Percentiles rank a stretch among this genome's conserved stretches.
These are phyloP conservation scores for Lampris incognitus DNA, from an alignment of 2,113 vertebrate genomes.

Conservation along the genomic window DNA sequence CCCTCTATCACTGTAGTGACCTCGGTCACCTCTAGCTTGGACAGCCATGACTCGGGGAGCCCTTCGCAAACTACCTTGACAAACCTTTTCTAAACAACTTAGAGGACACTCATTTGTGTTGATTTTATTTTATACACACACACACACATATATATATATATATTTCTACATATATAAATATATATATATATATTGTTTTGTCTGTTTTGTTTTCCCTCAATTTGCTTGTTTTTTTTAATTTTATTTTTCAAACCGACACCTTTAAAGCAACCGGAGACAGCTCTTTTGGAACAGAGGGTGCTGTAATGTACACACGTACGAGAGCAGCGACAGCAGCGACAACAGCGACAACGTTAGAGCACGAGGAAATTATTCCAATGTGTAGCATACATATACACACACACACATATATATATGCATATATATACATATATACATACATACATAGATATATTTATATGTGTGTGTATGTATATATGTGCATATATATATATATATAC, in stretches of 20 bases:
- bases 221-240: slow-evolving; percentile 59
- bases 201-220: slow-evolving; percentile 37
- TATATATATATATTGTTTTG: slow-evolving; percentile 51
- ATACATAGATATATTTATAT: too few species aligned
- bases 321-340: slow-evolving; percentile 71
- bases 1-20: slow-evolving; percentile 99
- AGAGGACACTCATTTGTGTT: slow-evolving; percentile 72
- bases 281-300: slow-evolving; percentile 85
- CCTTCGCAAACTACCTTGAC: slow-evolving; percentile 99
- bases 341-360: slow-evolving; percentile 74
- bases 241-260: slow-evolving; percentile 81
- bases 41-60: slow-evolving; percentile 98
- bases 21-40: slow-evolving; percentile 98
- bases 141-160: too few species aligned
- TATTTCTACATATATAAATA: too few species aligned
- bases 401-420: too few species aligned
- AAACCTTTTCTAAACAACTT: slow-evolving; percentile 96
- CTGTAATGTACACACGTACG: slow-evolving; percentile 71
- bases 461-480: too few species aligned
- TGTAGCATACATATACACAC: slow-evolving; percentile 82
- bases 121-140: slow-evolving; percentile 46
- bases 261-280: slow-evolving; percentile 81
- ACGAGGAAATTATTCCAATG: slow-evolving; percentile 81
- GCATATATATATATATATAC: too few species aligned
- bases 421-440: too few species aligned